phyloP scores from a whole-genome alignment of 2,888 invertebrate genomes.

The Nemoura dubitans region DNA sequence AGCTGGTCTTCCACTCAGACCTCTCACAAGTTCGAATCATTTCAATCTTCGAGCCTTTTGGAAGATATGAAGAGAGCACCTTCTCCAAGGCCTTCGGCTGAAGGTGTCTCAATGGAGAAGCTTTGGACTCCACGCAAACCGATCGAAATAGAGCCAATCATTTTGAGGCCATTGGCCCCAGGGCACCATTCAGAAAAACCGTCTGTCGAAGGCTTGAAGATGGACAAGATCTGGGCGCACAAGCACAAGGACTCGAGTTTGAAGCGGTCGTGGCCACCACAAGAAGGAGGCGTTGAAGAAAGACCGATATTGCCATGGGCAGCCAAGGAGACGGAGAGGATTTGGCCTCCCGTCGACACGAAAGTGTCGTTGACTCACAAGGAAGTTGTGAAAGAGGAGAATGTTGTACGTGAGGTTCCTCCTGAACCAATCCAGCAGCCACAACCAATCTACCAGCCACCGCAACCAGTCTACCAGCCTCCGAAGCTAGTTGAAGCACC shows the following conservation, averaged over 20 bases:
- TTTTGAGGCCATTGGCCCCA: slow-evolving; percentile 42
- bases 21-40: slow-evolving; percentile 38
- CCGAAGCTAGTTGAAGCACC: slow-evolving; percentile 51
- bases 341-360: slow-evolving; percentile 55
- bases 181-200: slow-evolving; percentile 60
- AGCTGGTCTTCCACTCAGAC: slow-evolving; percentile 39
- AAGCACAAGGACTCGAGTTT: slow-evolving; percentile 61
- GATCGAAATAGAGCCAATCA: slow-evolving; percentile 46
- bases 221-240: slow-evolving; percentile 75
- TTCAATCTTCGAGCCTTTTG: slow-evolving; percentile 13
- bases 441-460: not conserved
- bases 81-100: slow-evolving; percentile 58
- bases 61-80: slow-evolving; percentile 50
- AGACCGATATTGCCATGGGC: slow-evolving; percentile 57
- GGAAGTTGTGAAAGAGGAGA: slow-evolving; percentile 42
- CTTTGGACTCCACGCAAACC: slow-evolving; percentile 56
- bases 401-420: slow-evolving; percentile 47
- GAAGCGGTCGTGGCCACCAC: slow-evolving; percentile 66
- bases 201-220: slow-evolving; percentile 70
- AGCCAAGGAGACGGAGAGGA: slow-evolving; percentile 59
- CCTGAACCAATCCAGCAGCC: slow-evolving; percentile 31
- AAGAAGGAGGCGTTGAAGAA: slow-evolving; percentile 55
- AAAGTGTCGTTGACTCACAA: slow-evolving; percentile 41
- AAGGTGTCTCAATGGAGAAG: slow-evolving; percentile 59
- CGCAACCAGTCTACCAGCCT: slow-evolving; percentile 1